A percentile compares a stretch with the other conserved stretches of the same genome.
Evolutionary conservation across 2,113 vertebrate species (phyloP).

Genomic region (Neofelis nebulosa): DNA sequence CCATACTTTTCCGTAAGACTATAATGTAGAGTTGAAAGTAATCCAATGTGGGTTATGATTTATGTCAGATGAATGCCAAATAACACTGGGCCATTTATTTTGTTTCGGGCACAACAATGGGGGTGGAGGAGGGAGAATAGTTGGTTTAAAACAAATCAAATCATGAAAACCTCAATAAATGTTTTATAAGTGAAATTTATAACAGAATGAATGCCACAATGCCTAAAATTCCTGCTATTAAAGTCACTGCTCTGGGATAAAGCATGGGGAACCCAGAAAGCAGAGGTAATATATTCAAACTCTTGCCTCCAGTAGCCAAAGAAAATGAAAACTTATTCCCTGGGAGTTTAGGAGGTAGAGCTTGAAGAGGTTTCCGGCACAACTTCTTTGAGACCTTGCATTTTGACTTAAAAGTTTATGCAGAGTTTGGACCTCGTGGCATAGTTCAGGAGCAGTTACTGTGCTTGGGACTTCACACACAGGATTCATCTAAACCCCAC

Average conservation of each 20-base stretch:
- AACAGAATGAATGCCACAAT: conserved; percentile 57
- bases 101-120: conserved; percentile 55
- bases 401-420: conserved; percentile 35
- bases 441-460: not conserved
- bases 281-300: conserved; percentile 49
- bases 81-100: conserved; percentile 69
- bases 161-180: conserved; percentile 69
- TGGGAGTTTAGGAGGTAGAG: conserved; percentile 29
- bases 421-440: not conserved
- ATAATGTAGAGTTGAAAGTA: conserved; percentile 36
- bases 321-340: conserved; percentile 57
- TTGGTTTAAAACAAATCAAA: conserved; percentile 75
- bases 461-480: not conserved
- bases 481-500: not conserved
- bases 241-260: conserved; percentile 48
- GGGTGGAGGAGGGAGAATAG: conserved; percentile 33
- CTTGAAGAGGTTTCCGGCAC: conserved; percentile 34
- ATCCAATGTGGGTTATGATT: conserved; percentile 62
- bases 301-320: conserved; percentile 45
- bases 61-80: conserved; percentile 62
- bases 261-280: conserved; percentile 33
- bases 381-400: conserved; percentile 47
- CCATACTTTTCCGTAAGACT: not conserved
- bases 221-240: conserved; percentile 62
- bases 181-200: conserved; percentile 72